A percentile compares a stretch with the other conserved stretches of the same genome.
Conservation (phyloP, 2,888 invertebrate genomes). For the Conistra vaccinii region DNA sequence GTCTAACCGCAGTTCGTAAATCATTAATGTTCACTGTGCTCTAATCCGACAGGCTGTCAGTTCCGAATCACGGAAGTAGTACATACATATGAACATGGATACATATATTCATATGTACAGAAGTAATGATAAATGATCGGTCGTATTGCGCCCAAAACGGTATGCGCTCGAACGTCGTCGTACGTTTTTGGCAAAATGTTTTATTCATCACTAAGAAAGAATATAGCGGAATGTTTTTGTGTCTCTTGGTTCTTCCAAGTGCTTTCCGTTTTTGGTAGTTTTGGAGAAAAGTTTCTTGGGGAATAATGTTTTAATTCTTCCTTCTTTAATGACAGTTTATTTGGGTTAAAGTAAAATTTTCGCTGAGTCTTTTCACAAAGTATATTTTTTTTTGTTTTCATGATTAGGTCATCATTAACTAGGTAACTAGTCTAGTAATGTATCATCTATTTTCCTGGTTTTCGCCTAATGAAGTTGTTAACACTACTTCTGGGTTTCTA, state of each 20-base stretch:
- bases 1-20: slow-evolving; percentile 47
- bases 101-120: slow-evolving; percentile 51
- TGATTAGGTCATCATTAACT: slow-evolving; percentile 10
- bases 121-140: slow-evolving; percentile 75
- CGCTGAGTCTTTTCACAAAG: too few relatives aligned
- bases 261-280: slow-evolving; percentile 31
- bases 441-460: slow-evolving; percentile 36
- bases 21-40: slow-evolving; percentile 55
- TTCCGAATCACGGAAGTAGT: slow-evolving; percentile 73
- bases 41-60: slow-evolving; percentile 75
- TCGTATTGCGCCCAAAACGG: slow-evolving; percentile 79
- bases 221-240: slow-evolving; percentile 72
- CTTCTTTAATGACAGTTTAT: neutral
- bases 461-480: slow-evolving; percentile 39
- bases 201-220: slow-evolving; percentile 84
- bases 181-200: slow-evolving; percentile 84
- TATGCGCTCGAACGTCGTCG: slow-evolving; percentile 62
- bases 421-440: neutral
- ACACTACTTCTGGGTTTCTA: slow-evolving; percentile 47
- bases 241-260: slow-evolving; percentile 23
- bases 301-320: slow-evolving; percentile 14
- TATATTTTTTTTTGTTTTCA: neutral
- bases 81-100: slow-evolving; percentile 34
- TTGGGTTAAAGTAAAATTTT: too few relatives aligned
- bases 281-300: slow-evolving; percentile 10